Evolutionary conservation across 2,113 vertebrate genomes (phyloP), one percentile per base, ranked within the genome.

Genomic region (Morone saxatilis): DNA sequence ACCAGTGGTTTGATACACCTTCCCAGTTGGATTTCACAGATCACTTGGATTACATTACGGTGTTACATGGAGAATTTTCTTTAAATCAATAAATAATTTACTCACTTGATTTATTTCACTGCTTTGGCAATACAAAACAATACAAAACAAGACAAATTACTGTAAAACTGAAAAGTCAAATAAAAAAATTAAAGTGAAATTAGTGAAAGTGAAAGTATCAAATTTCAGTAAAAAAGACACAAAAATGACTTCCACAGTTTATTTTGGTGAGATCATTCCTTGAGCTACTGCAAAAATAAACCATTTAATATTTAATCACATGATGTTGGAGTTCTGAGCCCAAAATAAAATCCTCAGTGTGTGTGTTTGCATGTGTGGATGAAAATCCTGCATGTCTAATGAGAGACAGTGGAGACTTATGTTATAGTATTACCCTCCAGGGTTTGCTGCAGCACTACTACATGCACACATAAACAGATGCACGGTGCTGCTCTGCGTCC

Each of bases 201-300:
- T 1, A 31, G 11, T 40, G 6, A 43, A 57, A 50, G 50, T 31
- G 1, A 16, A 56, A 14, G 31, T 19, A 60, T n/a, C 3, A 69
- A 51, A 22, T 41, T 43, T 6, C 36, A 31, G 3, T 11, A 31
- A 31, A 31, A 31, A 31, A 31, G 2, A 60, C 3, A 36, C 19
- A 38, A 36, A 67, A 48, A 13, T 6, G 1, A 63, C 25, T 57
- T 50, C 19, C 12, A 25, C 38, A 48, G 40, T 19, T 47, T 36
- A 36, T 57, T 36, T 71, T 17, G 8, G n/a, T n/a, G 4, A 13
- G 1, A 59, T 62, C 7, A 8, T 19, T 57, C 50, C 20, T 57
- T 62, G 53, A 66, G 60, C 20, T 73, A 1, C 59, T 22, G 16
- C 25, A 71, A 76, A 74, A 80, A 78, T 69, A 74, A 76, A 89